A percentile compares a stretch with the other conserved stretches of the same genome.
phyloP scores from a whole-genome alignment of 2,888 invertebrate genomes.

The Eugnorisma glareosa region DNA sequence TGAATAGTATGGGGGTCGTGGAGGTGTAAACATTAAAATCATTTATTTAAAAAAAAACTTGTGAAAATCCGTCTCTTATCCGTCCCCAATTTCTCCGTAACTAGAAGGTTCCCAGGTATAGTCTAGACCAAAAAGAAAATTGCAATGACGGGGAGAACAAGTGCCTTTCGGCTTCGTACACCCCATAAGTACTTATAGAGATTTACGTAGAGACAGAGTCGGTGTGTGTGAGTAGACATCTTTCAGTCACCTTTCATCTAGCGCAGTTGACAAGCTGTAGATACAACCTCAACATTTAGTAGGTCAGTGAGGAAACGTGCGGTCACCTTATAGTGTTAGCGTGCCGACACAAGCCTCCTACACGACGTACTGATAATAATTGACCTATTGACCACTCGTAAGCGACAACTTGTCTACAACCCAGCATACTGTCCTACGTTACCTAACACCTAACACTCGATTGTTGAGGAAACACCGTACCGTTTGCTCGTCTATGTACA shows the following conservation, averaged over 20 bases:
- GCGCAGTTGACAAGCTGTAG: background rate
- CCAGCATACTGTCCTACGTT: background rate
- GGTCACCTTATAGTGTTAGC: background rate
- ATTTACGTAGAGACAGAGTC: background rate
- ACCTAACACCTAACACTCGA: conserved; percentile 29
- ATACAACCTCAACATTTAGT: background rate
- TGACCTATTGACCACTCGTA: conserved; percentile 44
- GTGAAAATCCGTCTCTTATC: too few species aligned
- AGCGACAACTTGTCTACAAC: conserved; percentile 27
- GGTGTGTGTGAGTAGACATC: background rate
- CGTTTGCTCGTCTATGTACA: conserved; percentile 46
- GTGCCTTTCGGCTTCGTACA: too few species aligned
- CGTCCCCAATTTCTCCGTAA: too few species aligned
- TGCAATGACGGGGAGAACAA: too few species aligned
- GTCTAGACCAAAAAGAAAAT: too few species aligned
- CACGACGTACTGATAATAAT: background rate
- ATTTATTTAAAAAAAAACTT: too few species aligned
- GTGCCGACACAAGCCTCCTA: conserved; percentile 18
- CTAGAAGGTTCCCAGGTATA: too few species aligned
- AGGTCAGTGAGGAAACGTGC: conserved; percentile 4
- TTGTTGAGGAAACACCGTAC: conserved; percentile 19
- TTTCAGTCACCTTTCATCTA: background rate
- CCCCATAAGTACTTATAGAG: too few species aligned
- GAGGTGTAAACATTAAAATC: too few species aligned
- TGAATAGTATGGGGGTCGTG: too few species aligned